These are phyloP conservation scores for Lutraria rhynchaena DNA, from an alignment of 1,140 invertebrate genomes.

Conservation along the genomic window DNA sequence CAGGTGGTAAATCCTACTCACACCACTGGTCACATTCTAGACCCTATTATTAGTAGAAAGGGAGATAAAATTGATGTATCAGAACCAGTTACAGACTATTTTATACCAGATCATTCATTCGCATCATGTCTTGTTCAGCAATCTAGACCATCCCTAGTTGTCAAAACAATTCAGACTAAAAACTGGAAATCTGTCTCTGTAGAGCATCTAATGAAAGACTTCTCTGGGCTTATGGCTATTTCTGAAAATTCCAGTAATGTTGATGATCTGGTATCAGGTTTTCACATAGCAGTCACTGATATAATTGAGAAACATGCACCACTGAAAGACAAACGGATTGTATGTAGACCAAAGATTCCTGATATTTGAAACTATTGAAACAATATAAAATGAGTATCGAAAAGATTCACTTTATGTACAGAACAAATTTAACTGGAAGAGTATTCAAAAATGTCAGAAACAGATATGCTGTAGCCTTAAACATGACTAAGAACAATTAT, in stretches of 20 bases:
- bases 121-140: background rate
- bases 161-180: background rate
- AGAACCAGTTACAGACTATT: background rate
- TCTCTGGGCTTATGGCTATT: background rate
- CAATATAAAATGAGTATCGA: no score
- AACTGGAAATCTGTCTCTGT: conserved; percentile 10
- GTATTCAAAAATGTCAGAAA: background rate
- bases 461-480: background rate
- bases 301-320: no score
- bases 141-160: background rate
- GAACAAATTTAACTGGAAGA: background rate
- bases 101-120: conserved; percentile 5
- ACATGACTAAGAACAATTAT: no score
- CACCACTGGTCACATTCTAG: background rate
- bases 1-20: no score
- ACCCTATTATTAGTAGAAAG: conserved; percentile 4
- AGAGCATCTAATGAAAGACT: background rate
- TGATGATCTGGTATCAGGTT: no score
- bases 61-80: conserved; percentile 14
- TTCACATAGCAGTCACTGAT: no score
- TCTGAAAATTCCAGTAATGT: background rate
- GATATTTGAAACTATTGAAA: no score
- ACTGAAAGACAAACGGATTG: no score
- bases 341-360: no score
- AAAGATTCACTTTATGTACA: background rate